A percentile compares a stretch with the other conserved stretches of the same genome.
Conservation (phyloP, 1,140 invertebrate genomes). For the Archegozetes longisetosus region DNA sequence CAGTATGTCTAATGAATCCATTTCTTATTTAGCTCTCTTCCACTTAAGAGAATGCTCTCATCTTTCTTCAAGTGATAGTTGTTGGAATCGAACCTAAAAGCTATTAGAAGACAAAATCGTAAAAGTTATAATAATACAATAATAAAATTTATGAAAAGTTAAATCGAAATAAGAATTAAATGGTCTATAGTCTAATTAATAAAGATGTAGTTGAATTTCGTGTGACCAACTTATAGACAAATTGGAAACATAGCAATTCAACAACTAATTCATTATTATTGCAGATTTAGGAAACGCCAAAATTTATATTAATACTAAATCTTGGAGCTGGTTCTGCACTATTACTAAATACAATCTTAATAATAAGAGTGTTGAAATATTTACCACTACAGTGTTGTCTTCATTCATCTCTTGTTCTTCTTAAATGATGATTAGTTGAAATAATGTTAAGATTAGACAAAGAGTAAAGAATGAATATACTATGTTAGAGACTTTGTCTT, state of each 20-base stretch:
- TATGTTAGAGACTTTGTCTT: no score
- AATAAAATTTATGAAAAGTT: no score
- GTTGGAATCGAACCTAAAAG: slow-evolving; percentile 11
- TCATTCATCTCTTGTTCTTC: slow-evolving; percentile 29
- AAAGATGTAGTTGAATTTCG: not conserved
- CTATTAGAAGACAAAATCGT: not conserved
- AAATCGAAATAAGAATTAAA: no score
- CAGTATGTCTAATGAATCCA: no score
- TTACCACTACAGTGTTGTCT: slow-evolving; percentile 14
- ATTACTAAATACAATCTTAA: no score
- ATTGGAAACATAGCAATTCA: not conserved
- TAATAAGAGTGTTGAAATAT: slow-evolving; percentile 1
- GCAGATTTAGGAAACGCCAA: not conserved
- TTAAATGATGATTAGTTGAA: no score
- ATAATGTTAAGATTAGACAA: no score
- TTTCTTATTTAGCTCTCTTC: no score
- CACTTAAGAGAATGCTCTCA: slow-evolving; percentile 11
- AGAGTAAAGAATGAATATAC: no score
- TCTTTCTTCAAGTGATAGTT: slow-evolving; percentile 9
- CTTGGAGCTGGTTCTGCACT: not conserved
- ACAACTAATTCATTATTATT: not conserved
- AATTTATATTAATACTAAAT: not conserved
- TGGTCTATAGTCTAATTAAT: not conserved
- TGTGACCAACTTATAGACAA: not conserved
- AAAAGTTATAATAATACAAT: no score